A percentile compares a stretch with the other conserved stretches of the same genome.
These are phyloP conservation scores for Catharus ustulatus DNA, from an alignment of 2,797 vertebrate species.

Conservation along the genomic window DNA sequence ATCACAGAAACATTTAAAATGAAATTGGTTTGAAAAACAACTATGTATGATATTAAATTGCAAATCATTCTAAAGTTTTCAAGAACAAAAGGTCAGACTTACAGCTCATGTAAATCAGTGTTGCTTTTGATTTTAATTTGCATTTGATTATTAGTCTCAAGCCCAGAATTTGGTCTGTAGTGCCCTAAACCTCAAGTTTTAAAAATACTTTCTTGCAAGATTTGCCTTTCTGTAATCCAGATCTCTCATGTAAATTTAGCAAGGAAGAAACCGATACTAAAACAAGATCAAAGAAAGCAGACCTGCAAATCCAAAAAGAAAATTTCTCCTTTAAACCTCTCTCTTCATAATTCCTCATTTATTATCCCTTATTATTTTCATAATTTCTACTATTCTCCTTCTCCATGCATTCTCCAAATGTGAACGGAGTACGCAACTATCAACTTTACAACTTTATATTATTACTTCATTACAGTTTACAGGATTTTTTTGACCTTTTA, in stretches of 20 bases:
- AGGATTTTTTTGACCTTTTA: too few relatives aligned
- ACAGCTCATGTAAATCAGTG: neutral
- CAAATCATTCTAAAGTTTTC: conserved; percentile 26
- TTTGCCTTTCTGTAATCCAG: neutral
- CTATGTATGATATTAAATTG: neutral
- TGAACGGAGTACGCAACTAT: neutral
- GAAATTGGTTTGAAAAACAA: conserved; percentile 46
- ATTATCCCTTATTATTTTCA: neutral
- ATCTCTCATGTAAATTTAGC: neutral
- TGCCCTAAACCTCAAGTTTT: neutral
- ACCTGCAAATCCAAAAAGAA: neutral
- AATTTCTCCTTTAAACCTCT: neutral
- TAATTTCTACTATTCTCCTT: neutral
- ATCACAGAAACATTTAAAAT: conserved; percentile 53
- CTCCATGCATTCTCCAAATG: neutral
- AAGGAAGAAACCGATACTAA: neutral
- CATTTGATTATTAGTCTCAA: neutral
- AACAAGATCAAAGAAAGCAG: neutral
- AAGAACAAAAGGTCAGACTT: conserved; percentile 34
- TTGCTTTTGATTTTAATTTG: conserved; percentile 13
- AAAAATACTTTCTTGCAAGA: neutral
- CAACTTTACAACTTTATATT: neutral
- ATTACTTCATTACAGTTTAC: neutral
- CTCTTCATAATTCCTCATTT: neutral
- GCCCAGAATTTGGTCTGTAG: neutral